These are phyloP conservation scores for Lampris megalopsis DNA, from an alignment of 2,113 vertebrate genomes.

Conservation along the genomic window DNA sequence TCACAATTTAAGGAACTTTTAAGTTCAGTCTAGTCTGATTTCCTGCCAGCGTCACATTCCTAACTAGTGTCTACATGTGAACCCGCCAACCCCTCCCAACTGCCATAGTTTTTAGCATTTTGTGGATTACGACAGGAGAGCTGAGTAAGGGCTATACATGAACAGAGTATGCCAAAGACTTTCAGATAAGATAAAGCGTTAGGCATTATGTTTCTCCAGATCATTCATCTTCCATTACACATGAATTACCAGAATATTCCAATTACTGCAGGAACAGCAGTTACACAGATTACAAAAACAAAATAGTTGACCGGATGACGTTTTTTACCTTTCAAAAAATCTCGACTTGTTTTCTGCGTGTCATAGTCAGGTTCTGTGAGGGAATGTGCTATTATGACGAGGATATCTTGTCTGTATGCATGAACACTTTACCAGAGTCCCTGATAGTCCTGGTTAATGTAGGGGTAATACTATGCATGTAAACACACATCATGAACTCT, in stretches of 20 bases:
- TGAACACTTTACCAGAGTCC: background rate
- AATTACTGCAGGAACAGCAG: conserved; percentile 17
- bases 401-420: background rate
- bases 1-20: background rate
- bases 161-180: too few relatives aligned
- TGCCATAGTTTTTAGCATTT: too few relatives aligned
- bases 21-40: background rate
- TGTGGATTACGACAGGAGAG: too few relatives aligned
- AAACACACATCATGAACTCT: background rate
- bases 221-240: background rate
- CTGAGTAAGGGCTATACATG: too few relatives aligned
- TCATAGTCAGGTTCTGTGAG: background rate
- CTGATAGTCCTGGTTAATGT: background rate
- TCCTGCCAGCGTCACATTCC: background rate
- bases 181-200: too few relatives aligned
- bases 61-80: background rate
- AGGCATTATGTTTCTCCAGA: background rate
- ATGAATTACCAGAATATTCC: conserved; percentile 4
- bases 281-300: background rate
- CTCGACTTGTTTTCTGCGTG: background rate
- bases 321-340: conserved; percentile 1
- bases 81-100: background rate
- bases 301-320: background rate
- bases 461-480: background rate
- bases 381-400: background rate